Evolutionary conservation across 2,797 vertebrate genomes (phyloP).

Genomic region (Pseudopleuronectes americanus): DNA sequence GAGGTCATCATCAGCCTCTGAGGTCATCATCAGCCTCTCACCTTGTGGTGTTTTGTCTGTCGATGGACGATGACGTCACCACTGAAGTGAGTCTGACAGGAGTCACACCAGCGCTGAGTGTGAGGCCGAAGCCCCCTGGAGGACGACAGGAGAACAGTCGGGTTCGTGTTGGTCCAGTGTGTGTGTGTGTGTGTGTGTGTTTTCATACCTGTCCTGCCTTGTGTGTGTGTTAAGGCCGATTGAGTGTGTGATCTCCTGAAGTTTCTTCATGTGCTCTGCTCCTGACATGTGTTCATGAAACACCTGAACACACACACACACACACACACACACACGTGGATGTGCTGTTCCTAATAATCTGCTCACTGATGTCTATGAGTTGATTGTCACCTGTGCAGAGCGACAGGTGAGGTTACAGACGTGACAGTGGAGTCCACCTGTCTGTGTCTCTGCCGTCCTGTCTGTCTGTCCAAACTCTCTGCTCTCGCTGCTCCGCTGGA

Average conservation of each 20-base stretch:
- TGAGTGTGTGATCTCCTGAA: slow-evolving; percentile 86
- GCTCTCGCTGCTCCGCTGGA: slow-evolving; percentile 92
- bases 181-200: too few relatives aligned
- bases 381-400: slow-evolving; percentile 85
- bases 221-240: slow-evolving; percentile 41
- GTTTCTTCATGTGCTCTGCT: slow-evolving; percentile 87
- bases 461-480: slow-evolving; percentile 88
- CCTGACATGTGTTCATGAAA: slow-evolving; percentile 93
- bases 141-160: neutral
- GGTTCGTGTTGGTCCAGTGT: neutral
- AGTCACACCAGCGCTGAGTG: slow-evolving; percentile 89
- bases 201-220: slow-evolving; percentile 45
- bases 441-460: slow-evolving; percentile 49
- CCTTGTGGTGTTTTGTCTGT: slow-evolving; percentile 92
- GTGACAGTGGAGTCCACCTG: slow-evolving; percentile 88
- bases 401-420: slow-evolving; percentile 88
- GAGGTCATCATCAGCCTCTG: slow-evolving; percentile 11
- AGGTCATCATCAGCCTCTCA: slow-evolving; percentile 60
- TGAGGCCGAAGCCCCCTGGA: slow-evolving; percentile 81
- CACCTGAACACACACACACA: slow-evolving; percentile 74
- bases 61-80: slow-evolving; percentile 92
- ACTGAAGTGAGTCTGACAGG: slow-evolving; percentile 90
- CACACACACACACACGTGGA: too few relatives aligned
- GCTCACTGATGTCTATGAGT: too few relatives aligned
- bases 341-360: too few relatives aligned